phyloP scores from a whole-genome alignment of 2,888 invertebrate species.

The Helicoverpa assulta region DNA sequence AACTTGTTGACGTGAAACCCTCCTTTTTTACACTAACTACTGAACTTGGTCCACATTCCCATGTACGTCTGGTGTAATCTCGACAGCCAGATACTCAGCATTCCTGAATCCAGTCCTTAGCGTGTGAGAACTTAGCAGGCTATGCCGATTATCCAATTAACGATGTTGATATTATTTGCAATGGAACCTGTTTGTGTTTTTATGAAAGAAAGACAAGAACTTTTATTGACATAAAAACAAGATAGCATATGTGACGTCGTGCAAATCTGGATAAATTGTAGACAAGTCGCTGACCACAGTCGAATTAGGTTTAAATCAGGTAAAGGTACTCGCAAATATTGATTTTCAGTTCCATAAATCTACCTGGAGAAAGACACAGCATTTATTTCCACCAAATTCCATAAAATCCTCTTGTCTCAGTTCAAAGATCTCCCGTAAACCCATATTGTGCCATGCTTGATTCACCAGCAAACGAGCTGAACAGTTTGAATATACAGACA shows the following conservation, averaged over 20 bases:
- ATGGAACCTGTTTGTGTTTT: conserved; percentile 34
- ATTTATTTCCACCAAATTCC: background rate
- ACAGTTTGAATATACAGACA: background rate
- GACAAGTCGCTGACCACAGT: too few species aligned
- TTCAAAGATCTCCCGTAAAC: background rate
- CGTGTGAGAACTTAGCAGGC: conserved; percentile 39
- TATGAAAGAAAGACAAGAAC: conserved; percentile 2
- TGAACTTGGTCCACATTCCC: conserved; percentile 59
- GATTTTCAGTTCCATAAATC: too few species aligned
- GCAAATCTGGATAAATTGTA: too few species aligned
- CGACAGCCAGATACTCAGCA: conserved; percentile 37
- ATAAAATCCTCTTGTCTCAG: background rate
- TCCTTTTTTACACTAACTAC: conserved; percentile 46
- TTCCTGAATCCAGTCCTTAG: conserved; percentile 23
- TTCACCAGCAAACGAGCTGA: background rate
- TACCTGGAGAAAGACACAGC: background rate
- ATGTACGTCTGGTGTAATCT: conserved; percentile 50
- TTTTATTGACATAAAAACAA: too few species aligned
- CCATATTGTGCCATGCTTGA: background rate
- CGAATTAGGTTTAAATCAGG: too few species aligned
- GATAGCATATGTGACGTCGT: too few species aligned
- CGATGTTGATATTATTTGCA: conserved; percentile 42
- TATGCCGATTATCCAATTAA: conserved; percentile 50
- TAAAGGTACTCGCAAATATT: too few species aligned
- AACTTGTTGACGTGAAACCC: conserved; percentile 36